Evolutionary conservation across 2,888 invertebrate species (phyloP), one percentile per base, ranked within the genome.

Genomic region (Byasa hedistus): DNA sequence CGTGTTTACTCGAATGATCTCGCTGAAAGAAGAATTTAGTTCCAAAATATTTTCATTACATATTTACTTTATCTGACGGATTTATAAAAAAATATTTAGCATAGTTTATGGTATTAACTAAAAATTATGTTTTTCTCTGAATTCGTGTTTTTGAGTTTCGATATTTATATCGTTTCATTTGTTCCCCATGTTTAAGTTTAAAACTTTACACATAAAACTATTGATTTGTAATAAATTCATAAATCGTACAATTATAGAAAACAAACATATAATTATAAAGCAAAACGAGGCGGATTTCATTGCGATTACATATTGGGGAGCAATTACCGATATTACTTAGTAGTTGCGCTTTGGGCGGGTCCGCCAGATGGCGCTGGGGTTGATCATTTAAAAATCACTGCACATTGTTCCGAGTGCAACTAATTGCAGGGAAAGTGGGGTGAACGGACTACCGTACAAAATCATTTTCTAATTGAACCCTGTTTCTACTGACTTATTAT

Each of bases 361-460:
- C 72, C 84, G 88, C 83, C 91, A 91, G 89, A 89, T 91, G 91
- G 85, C 85, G 79, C 74, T 75, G 76, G 80, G 82, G 84, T 81
- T 86, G 84, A 89, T 87, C 86, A 86, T 90, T 89, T 87, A 90
- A 92, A 91, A 92, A 91, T 92, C 91, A 90, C 91, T 86, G 91
- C 87, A 83, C 87, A 91, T 92, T 91, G 91, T 92, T 91, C 91
- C 80, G 82, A 80, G 81, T 83, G 83, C 83, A 87, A 89, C 91
- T 92, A 92, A 92, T 92, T 92, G 92, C 86, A 89, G 87, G 82
- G 86, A 89, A 91, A 89, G 87, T 85, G 87, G 92, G 89, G 86
- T 85, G 87, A 82, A 84, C 82, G 83, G 86, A 85, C 86, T 79
- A 81, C 75, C 77, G 76, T 82, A 86, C 84, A 85, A 86, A 89